Conservation (phyloP, 2,888 invertebrate species). For the Eristalis intricaria region DNA sequence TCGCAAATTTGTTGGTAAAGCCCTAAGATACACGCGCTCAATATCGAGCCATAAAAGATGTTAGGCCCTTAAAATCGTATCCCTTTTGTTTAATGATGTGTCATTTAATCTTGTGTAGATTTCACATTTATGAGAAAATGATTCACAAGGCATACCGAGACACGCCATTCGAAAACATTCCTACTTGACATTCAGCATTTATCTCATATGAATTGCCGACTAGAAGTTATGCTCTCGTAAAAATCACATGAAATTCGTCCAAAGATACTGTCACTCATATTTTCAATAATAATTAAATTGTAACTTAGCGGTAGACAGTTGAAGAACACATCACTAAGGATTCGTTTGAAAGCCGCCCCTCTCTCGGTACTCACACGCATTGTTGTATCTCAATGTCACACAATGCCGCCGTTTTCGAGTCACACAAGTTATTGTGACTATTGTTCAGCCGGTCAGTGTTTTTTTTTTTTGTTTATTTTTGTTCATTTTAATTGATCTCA, state of each 20-base stretch:
- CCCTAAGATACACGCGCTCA: no score
- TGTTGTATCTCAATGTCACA: constrained; percentile 37
- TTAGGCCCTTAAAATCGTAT: no score
- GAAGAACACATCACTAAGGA: neutral
- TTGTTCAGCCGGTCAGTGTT: constrained; percentile 20
- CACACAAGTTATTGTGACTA: constrained; percentile 12
- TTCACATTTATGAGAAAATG: no score
- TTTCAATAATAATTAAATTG: neutral
- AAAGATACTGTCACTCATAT: neutral
- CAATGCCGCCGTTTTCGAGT: constrained; percentile 9
- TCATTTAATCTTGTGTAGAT: no score
- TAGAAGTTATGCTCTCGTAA: neutral
- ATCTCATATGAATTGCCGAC: no score
- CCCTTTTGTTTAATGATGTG: no score
- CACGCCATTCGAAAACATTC: no score
- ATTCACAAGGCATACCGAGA: no score
- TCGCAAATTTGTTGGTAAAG: no score
- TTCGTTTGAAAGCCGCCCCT: neutral
- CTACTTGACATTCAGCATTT: no score
- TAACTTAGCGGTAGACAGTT: neutral
- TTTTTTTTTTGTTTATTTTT: constrained; percentile 10
- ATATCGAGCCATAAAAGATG: no score
- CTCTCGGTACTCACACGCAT: constrained; percentile 41
- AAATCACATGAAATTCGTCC: neutral
- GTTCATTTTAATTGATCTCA: constrained; percentile 40